Percentiles rank a stretch among this genome's conserved stretches.
Conservation (phyloP, 2,797 vertebrate species). For the Peromyscus attwateri region DNA sequence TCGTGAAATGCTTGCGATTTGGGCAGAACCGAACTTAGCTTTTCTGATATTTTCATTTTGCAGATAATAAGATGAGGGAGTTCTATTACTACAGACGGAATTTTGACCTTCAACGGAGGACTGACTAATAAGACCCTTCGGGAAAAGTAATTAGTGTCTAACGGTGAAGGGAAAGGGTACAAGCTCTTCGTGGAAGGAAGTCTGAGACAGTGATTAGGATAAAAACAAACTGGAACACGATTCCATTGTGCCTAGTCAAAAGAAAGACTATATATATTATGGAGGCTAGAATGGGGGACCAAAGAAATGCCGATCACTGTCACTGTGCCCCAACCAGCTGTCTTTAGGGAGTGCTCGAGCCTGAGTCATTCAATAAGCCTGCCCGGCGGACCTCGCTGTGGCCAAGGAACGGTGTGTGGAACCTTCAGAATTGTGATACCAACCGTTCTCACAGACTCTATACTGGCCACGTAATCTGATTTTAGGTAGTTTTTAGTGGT, state of each 20-base stretch:
- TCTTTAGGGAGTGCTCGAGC: background rate
- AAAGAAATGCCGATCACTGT: background rate
- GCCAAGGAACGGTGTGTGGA: background rate
- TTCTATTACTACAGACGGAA: conserved; percentile 38
- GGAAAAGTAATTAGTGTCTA: conserved; percentile 45
- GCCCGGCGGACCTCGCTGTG: background rate
- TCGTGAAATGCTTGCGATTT: background rate
- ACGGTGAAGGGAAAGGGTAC: background rate
- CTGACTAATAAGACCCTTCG: conserved; percentile 37
- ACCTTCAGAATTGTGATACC: background rate
- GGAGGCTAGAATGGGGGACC: background rate
- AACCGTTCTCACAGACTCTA: background rate
- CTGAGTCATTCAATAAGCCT: background rate
- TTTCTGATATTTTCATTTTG: conserved; percentile 59
- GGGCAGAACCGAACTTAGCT: conserved; percentile 10
- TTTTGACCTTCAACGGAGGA: conserved; percentile 34
- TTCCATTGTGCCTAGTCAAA: conserved; percentile 17
- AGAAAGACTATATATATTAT: background rate
- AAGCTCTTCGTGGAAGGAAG: background rate
- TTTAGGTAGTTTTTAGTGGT: background rate
- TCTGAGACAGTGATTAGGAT: conserved; percentile 13
- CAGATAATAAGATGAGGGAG: conserved; percentile 26
- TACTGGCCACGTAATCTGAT: background rate
- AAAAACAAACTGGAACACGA: background rate
- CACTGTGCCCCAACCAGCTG: background rate